Evolutionary conservation across 2,113 vertebrate species (phyloP), one percentile per base, ranked within the genome.

Genomic region (Aspidoscelis tigris): DNA sequence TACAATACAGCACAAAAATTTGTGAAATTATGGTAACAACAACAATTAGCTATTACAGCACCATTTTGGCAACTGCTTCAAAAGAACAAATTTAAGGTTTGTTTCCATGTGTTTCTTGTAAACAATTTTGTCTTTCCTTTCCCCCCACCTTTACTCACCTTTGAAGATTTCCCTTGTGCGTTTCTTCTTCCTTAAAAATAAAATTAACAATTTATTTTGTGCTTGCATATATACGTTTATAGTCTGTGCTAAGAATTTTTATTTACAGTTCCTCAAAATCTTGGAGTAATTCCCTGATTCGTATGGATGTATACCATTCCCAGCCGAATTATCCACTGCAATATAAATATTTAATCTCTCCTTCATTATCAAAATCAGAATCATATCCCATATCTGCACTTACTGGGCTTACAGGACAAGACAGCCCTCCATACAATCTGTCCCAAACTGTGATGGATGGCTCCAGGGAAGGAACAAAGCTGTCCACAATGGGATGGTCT

Each of bases 161-260:
- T 93, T 99, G 97, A 91, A 99, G 97, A 92, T 97, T 98, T 87
- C 98, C 98, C 76, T 96, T 96, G 81, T 95, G 93, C 88, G 95
- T 95, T 92, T 99, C 98, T 87, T 99, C 98, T 86, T 99, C 97
- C 87, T 97, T 90, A 61, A 84, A 95, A 95, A 47, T 90, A 93
- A 93, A n/a, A 70, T 92, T 85, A 80, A 90, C 2, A 88, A 4
- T 81, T 83, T 89, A 79, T 90, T 84, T 58, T 81, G 70, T 90
- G 83, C 5, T 9, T 81, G 44, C 21, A 81, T 10, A 81, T 14
- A 22, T 61, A 83, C 78, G 33, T 2, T 58, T 26, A 21, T 5
- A 39, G 50, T 21, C 24, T 71, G 39, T 61, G 70, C 55, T 58
- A n/a, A 24, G n/a, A 39, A 18, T 3, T 44, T 7, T n/a, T 89